Evolutionary conservation across 2,888 invertebrate genomes (phyloP), one percentile per base, ranked within the genome.

Genomic region (Tribolium freemani): DNA sequence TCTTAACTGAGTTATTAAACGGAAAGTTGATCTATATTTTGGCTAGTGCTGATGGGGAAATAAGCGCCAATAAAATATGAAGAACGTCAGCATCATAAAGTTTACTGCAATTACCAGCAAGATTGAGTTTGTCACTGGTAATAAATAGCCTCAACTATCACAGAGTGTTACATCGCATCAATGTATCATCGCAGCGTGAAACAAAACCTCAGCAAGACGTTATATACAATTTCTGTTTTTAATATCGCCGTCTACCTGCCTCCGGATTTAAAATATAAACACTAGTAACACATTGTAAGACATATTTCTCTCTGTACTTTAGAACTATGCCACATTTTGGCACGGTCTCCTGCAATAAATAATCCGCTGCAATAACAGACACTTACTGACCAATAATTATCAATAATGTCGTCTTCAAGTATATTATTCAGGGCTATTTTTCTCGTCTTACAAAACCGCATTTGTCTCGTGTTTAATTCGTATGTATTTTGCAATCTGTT

Each of bases 401-500:
- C 38, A 63, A 31, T 46, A 9, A 13, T 26, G 11, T 21, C 20
- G 20, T 44, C 31, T 21, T 26, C 20, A 45, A 45, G 6, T 45
- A 11, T 61, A 48, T 50, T 31, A 53, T 53, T 44, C 10, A 21
- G 20, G 8, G 50, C 4, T 5, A 10, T n/a, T 31, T 48, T 60
- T 26, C 26, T 5, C 31, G n/a, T 54, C 38, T 64, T 54, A 64
- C 54, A 16, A 45, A 38, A 20, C 53, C 38, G 31, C 64, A 64
- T 45, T 45, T 54, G 54, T 64, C 45, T 54, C 21, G 8, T 1
- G 26, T 58, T 46, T 48, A 30, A 61, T 51, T 53, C 11, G 51
- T 11, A 13, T 46, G 8, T 51, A 64, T 64, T 38, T 53, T 64
- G 64, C 64, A 54, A 54, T 64, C 64, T 64, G 53, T 64, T 44